phyloP scores from a whole-genome alignment of 2,113 vertebrate species.

The Potamarius usumacintae region DNA sequence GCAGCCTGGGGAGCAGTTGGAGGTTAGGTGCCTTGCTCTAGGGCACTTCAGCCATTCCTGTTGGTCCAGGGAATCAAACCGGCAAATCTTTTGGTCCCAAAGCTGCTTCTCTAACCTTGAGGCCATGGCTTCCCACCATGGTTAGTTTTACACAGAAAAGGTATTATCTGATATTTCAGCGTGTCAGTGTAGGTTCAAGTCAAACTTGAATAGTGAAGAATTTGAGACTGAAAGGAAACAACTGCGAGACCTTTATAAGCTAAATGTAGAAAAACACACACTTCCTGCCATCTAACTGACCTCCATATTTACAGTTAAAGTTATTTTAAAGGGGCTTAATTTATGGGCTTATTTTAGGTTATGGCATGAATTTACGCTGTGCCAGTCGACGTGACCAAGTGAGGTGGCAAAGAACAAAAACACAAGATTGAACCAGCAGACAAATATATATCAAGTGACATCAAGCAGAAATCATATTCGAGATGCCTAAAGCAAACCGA shows the following conservation, averaged over 20 bases:
- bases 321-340: neutral
- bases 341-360: neutral
- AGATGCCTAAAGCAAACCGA: neutral
- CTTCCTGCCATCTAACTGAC: neutral
- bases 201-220: neutral
- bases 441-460: neutral
- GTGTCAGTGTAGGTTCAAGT: neutral
- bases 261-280: constrained; percentile 17
- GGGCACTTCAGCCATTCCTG: too few species aligned
- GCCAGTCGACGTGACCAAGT: constrained; percentile 14
- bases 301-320: neutral
- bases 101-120: too few species aligned
- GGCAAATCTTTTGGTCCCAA: too few species aligned
- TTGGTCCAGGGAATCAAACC: too few species aligned
- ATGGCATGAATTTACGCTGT: constrained; percentile 5
- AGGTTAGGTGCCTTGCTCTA: too few species aligned
- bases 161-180: constrained; percentile 44
- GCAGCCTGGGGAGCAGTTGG: too few species aligned
- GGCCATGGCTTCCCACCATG: neutral
- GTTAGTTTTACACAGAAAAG: constrained; percentile 38
- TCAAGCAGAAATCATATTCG: neutral
- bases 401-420: neutral
- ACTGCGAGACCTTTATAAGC: neutral
- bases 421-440: neutral
- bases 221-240: neutral